Evolutionary conservation across 2,113 vertebrate genomes (phyloP).

Genomic region (Argyrosomus japonicus): DNA sequence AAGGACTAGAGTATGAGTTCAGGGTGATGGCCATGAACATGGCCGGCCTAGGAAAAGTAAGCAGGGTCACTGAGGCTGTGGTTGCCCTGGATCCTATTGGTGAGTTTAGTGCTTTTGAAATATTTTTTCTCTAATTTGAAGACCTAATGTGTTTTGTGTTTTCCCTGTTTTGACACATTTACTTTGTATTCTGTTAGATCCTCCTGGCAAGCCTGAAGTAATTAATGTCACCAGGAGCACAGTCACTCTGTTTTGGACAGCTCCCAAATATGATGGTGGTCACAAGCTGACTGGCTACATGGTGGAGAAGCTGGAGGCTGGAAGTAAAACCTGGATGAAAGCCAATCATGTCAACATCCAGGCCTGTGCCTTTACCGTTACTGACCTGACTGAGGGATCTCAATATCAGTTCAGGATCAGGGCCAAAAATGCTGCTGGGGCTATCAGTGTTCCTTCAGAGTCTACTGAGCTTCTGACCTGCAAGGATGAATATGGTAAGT

Average conservation of each 20-base stretch:
- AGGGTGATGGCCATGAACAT: constrained; percentile 98
- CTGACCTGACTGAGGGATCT: constrained; percentile 91
- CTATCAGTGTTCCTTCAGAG: constrained; percentile 94
- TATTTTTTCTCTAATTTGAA: background rate
- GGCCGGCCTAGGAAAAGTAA: constrained; percentile 96
- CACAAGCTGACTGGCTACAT: constrained; percentile 96
- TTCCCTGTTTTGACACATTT: background rate
- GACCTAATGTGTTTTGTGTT: background rate
- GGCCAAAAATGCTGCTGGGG: constrained; percentile 96
- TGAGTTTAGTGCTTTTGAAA: constrained; percentile 75
- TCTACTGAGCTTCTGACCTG: constrained; percentile 91
- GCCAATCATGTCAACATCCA: constrained; percentile 97
- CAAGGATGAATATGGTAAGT: constrained; percentile 97
- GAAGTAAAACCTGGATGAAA: constrained; percentile 94
- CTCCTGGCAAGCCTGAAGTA: constrained; percentile 97
- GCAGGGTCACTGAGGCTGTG: constrained; percentile 90
- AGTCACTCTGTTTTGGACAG: constrained; percentile 96
- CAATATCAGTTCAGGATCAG: constrained; percentile 96
- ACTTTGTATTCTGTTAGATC: constrained; percentile 85
- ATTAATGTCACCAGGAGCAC: constrained; percentile 93
- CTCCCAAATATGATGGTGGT: constrained; percentile 97
- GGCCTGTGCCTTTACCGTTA: constrained; percentile 94
- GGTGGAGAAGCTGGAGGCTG: constrained; percentile 93
- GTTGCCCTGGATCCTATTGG: constrained; percentile 97
- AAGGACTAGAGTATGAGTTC: constrained; percentile 98